Percentiles rank a stretch among this genome's conserved stretches.
Evolutionary conservation across 2,888 invertebrate species (phyloP).

Genomic region (Drosophila flavopinicola): DNA sequence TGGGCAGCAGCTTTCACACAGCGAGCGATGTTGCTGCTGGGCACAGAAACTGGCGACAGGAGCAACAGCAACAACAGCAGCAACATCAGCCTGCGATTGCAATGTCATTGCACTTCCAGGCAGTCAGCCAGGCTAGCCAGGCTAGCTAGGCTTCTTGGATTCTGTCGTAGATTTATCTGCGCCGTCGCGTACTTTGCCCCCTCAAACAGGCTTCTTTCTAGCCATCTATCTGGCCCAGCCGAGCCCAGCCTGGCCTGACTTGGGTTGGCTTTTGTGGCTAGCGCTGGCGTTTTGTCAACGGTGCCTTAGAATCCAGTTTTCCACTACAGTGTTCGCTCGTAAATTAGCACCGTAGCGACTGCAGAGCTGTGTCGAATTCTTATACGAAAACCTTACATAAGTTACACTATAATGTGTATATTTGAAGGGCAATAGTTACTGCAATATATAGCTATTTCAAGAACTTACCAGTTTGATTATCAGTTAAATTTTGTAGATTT

Average conservation of each 20-base stretch:
- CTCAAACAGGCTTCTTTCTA: conserved; percentile 53
- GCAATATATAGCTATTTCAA: too few species aligned
- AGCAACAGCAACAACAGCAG: conserved; percentile 30
- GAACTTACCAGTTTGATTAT: too few species aligned
- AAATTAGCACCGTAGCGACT: not conserved
- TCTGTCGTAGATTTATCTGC: conserved; percentile 65
- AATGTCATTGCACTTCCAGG: conserved; percentile 66
- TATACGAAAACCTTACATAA: too few species aligned
- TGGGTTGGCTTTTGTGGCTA: conserved; percentile 20
- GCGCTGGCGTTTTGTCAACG: conserved; percentile 67
- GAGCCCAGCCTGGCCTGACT: conserved; percentile 9
- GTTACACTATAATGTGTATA: too few species aligned
- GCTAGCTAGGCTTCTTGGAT: conserved; percentile 16
- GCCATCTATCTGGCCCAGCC: conserved; percentile 26
- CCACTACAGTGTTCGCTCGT: conserved; percentile 8
- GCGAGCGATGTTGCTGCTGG: conserved; percentile 20
- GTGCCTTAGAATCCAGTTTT: conserved; percentile 63
- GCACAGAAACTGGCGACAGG: conserved; percentile 35
- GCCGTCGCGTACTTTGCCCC: conserved; percentile 67
- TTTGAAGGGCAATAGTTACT: too few species aligned
- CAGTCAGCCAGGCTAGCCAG: conserved; percentile 13
- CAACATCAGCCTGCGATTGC: conserved; percentile 25
- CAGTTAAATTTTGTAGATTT: too few species aligned
- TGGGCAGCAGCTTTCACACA: conserved; percentile 46
- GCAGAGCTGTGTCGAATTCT: too few species aligned